Conservation (phyloP, 2,113 vertebrate species). For the Leuciscus idus region DNA sequence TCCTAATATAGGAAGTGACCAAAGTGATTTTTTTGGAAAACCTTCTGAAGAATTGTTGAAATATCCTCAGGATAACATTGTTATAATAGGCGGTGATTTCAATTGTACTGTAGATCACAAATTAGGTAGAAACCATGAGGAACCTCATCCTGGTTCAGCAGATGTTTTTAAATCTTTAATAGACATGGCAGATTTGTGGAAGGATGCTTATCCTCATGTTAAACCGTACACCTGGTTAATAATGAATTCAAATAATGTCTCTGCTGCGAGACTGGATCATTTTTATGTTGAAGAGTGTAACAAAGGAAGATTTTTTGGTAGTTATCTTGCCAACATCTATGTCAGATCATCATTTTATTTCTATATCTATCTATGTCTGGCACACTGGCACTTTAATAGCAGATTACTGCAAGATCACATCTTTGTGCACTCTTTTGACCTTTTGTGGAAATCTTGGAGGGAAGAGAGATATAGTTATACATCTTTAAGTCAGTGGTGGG, state of each 20-base stretch:
- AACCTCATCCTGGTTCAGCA: not conserved
- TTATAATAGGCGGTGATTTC: not conserved
- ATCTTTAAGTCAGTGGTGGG: not conserved
- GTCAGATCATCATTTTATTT: not conserved
- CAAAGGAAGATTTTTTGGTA: not conserved
- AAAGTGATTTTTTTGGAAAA: not conserved
- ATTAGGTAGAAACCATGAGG: not conserved
- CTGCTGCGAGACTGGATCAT: not conserved
- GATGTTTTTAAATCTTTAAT: constrained; percentile 6
- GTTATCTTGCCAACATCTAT: not conserved
- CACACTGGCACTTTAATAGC: not conserved
- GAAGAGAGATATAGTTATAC: not conserved
- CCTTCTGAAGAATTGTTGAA: not conserved
- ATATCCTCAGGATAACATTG: not conserved
- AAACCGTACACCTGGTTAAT: not conserved
- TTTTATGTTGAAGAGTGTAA: not conserved
- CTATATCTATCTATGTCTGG: not conserved
- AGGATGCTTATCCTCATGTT: not conserved
- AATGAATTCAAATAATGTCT: not conserved
- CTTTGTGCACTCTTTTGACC: not conserved
- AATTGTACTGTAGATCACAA: too few species aligned
- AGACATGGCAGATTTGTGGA: not conserved
- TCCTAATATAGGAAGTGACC: not conserved
- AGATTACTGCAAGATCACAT: not conserved
- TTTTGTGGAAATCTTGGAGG: not conserved